phyloP scores from a whole-genome alignment of 2,888 invertebrate genomes.

The Homarus gammarus region DNA sequence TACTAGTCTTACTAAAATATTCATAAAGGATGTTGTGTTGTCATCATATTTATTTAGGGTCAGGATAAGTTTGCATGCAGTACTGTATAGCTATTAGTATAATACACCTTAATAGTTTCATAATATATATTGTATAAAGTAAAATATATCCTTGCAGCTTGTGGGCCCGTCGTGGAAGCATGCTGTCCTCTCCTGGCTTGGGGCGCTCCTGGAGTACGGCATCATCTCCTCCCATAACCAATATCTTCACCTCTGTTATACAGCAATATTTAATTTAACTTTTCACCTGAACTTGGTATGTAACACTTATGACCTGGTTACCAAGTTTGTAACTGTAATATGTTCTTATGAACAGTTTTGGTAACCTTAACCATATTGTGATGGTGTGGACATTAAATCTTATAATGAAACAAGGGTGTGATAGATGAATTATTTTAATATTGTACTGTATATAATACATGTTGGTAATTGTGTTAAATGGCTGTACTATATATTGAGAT shows the following conservation, averaged over 20 bases:
- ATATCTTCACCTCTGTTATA: conserved; percentile 46
- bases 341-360: too few species aligned
- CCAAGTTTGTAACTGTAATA: background rate
- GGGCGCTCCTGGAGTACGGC: conserved; percentile 46
- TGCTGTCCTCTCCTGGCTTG: conserved; percentile 49
- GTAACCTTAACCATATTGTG: too few species aligned
- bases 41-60: too few species aligned
- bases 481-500: too few species aligned
- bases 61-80: too few species aligned
- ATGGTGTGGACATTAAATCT: too few species aligned
- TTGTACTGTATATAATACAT: background rate
- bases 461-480: background rate
- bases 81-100: background rate
- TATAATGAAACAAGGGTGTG: too few species aligned
- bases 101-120: background rate
- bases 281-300: conserved; percentile 35
- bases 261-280: conserved; percentile 28
- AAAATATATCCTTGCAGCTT: conserved; percentile 15
- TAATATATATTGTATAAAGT: background rate
- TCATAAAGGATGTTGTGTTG: too few species aligned
- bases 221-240: conserved; percentile 17
- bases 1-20: too few species aligned
- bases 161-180: conserved; percentile 29
- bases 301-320: background rate
- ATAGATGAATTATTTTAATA: too few species aligned